phyloP scores from a whole-genome alignment of 2,888 invertebrate genomes.

The Falcaria lacertinaria region DNA sequence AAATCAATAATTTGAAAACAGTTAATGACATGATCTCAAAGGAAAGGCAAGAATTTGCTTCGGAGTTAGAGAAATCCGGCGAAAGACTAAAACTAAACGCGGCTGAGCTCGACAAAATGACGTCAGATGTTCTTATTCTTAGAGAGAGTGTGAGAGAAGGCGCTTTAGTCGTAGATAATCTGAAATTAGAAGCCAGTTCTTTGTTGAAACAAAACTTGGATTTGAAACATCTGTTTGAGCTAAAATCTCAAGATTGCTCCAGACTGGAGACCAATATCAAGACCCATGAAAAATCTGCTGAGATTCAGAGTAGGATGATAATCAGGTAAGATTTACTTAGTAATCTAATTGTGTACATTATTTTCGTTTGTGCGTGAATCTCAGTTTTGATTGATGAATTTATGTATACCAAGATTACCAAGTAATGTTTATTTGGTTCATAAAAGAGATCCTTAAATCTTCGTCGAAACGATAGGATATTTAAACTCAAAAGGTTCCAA shows the following conservation, averaged over 20 bases:
- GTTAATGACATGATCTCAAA: conserved; percentile 43
- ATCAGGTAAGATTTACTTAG: conserved; percentile 43
- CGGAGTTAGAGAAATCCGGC: conserved; percentile 52
- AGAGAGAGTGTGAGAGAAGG: conserved; percentile 52
- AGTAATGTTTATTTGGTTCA: no score
- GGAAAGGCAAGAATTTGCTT: conserved; percentile 48
- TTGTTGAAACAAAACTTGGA: conserved; percentile 48
- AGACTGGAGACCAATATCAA: conserved; percentile 61
- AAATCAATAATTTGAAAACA: conserved; percentile 40
- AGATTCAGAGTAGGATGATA: conserved; percentile 64
- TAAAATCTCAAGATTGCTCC: conserved; percentile 43
- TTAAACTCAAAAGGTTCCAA: no score
- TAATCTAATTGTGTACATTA: no score
- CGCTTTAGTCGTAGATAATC: conserved; percentile 41
- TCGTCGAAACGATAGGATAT: no score
- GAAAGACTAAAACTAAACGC: conserved; percentile 49
- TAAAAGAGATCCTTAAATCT: no score
- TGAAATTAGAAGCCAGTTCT: conserved; percentile 49
- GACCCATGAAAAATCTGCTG: conserved; percentile 63
- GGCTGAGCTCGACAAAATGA: conserved; percentile 50
- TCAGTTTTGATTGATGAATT: no score
- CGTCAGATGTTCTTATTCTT: conserved; percentile 52
- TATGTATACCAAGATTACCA: no score
- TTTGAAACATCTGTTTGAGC: conserved; percentile 52
- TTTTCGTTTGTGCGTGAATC: no score